Conservation (phyloP, 2,888 invertebrate genomes). For the Nemotelus pantherinus region DNA sequence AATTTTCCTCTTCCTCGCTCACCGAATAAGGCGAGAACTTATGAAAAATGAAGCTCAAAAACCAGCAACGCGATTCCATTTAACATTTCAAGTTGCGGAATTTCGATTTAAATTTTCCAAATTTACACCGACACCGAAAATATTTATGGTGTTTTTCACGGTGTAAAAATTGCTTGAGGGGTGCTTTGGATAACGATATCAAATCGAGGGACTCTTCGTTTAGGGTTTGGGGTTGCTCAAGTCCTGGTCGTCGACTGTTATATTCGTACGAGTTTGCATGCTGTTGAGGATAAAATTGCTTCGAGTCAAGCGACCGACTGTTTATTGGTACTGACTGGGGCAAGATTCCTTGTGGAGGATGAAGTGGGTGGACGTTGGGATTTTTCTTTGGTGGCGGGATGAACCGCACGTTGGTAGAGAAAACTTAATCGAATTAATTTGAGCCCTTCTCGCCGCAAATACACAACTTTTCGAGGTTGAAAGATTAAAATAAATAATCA, state of each 20-base stretch:
- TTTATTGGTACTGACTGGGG: conserved; percentile 20
- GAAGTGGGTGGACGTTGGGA: background rate
- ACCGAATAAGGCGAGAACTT: conserved; percentile 6
- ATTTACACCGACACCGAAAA: conserved; percentile 45
- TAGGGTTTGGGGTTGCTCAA: conserved; percentile 22
- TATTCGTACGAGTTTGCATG: background rate
- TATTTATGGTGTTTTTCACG: conserved; percentile 41
- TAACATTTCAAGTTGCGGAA: conserved; percentile 38
- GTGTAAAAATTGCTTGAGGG: conserved; percentile 42
- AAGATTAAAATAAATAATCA: conserved; percentile 51
- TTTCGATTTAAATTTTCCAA: conserved; percentile 45
- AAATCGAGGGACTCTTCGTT: conserved; percentile 19
- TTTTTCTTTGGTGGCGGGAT: conserved; percentile 18
- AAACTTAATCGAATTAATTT: conserved; percentile 50
- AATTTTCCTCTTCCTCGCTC: conserved; percentile 13
- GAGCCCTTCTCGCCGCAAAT: conserved; percentile 44
- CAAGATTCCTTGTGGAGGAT: background rate
- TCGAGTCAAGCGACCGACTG: background rate
- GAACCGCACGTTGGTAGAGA: conserved; percentile 42
- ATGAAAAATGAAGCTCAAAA: conserved; percentile 39
- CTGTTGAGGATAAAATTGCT: conserved; percentile 14
- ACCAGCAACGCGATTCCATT: conserved; percentile 40
- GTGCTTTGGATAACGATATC: conserved; percentile 41
- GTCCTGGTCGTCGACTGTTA: conserved; percentile 12
- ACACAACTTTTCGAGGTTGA: conserved; percentile 50